phyloP scores from a whole-genome alignment of 2,797 vertebrate genomes.

The Acanthurus leucopareius region DNA sequence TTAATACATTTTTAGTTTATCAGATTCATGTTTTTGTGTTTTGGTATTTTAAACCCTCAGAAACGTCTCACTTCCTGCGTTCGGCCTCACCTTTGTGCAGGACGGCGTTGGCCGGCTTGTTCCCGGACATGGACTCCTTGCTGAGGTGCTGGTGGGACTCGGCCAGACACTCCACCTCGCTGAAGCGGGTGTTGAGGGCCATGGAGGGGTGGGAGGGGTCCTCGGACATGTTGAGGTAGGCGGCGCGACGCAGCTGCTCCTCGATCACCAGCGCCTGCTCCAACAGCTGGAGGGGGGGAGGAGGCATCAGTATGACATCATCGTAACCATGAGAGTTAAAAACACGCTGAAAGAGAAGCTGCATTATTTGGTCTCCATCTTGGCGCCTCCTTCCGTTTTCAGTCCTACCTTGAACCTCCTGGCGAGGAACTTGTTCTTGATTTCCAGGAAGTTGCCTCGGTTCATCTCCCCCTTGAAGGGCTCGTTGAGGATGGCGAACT shows the following conservation, averaged over 20 bases:
- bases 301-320: background rate
- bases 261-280: slow-evolving; percentile 98
- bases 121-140: slow-evolving; percentile 98
- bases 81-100: slow-evolving; percentile 94
- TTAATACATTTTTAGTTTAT: too few relatives aligned
- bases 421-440: slow-evolving; percentile 99
- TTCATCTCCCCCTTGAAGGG: slow-evolving; percentile 99
- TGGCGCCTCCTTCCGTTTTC: too few relatives aligned
- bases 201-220: slow-evolving; percentile 98
- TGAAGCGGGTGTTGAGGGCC: slow-evolving; percentile 97
- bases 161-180: slow-evolving; percentile 96
- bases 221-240: slow-evolving; percentile 98
- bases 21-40: too few relatives aligned
- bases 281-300: slow-evolving; percentile 85
- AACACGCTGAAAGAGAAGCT: too few relatives aligned
- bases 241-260: slow-evolving; percentile 96
- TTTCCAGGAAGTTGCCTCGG: slow-evolving; percentile 97
- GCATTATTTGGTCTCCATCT: too few relatives aligned
- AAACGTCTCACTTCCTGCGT: too few relatives aligned
- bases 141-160: slow-evolving; percentile 98
- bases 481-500: slow-evolving; percentile 98
- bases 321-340: too few relatives aligned
- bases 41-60: too few relatives aligned
- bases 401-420: slow-evolving; percentile 93
- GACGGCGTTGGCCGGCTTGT: slow-evolving; percentile 97